Conservation (phyloP, 2,797 vertebrate genomes). For the Anolis apletophallus region DNA sequence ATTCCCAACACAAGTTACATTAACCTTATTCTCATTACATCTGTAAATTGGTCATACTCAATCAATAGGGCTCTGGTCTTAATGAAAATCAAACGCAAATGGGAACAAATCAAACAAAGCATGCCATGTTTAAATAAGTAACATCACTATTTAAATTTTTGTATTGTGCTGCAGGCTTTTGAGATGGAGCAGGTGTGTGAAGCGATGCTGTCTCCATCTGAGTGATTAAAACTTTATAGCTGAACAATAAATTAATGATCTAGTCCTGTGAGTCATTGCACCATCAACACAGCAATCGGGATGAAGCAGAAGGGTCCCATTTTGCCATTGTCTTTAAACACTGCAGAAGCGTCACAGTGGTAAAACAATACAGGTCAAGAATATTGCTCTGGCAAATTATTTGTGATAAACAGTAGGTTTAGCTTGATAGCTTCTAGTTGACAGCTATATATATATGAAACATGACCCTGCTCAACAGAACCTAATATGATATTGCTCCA, state of each 20-base stretch:
- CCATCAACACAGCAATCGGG: neutral
- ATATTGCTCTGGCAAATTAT: neutral
- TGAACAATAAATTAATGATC: neutral
- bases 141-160: neutral
- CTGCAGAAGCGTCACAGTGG: neutral
- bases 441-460: neutral
- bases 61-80: neutral
- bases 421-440: neutral
- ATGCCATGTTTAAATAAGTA: neutral
- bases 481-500: neutral
- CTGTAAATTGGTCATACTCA: neutral
- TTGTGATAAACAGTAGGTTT: neutral
- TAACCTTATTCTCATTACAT: constrained; percentile 30
- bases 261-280: neutral
- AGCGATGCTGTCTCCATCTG: neutral
- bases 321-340: constrained; percentile 1
- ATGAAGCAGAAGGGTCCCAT: neutral
- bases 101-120: constrained; percentile 21
- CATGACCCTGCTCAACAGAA: neutral
- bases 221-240: neutral
- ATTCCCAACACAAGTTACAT: constrained; percentile 35
- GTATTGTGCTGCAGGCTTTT: constrained; percentile 8
- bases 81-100: constrained; percentile 23
- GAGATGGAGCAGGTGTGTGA: neutral
- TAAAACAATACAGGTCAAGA: neutral